Conservation (phyloP, 2,888 invertebrate species). For the Harpalus rubripes region DNA sequence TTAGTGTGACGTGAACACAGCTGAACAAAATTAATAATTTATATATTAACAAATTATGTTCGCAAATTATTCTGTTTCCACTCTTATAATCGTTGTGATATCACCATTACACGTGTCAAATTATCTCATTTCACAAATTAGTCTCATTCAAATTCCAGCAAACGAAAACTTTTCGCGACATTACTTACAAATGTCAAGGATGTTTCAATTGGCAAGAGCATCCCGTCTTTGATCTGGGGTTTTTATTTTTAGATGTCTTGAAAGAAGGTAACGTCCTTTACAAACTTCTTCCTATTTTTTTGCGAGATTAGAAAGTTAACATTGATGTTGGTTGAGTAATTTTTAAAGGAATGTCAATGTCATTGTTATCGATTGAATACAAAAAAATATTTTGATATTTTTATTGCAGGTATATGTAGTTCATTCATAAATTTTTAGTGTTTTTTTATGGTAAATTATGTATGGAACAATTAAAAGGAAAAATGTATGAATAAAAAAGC, state of each 20-base stretch:
- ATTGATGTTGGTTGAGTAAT: background rate
- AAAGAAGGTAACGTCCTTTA: background rate
- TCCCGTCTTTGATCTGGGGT: background rate
- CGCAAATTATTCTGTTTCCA: background rate
- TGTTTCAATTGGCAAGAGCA: background rate
- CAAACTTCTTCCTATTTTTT: no score
- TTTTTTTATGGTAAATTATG: background rate
- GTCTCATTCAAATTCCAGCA: background rate
- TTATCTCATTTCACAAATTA: background rate
- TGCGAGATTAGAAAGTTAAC: background rate
- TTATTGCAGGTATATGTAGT: background rate
- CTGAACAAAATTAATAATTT: background rate
- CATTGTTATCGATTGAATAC: no score
- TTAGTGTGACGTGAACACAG: no score
- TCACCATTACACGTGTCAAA: background rate
- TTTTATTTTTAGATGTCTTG: background rate
- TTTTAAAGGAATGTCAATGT: background rate
- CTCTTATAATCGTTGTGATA: background rate
- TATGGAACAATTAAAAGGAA: background rate
- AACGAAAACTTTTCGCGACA: background rate
- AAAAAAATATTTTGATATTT: background rate
- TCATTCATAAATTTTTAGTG: background rate
- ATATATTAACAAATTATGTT: background rate
- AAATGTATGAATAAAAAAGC: background rate
- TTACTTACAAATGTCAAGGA: conserved; percentile 18